phyloP scores from a whole-genome alignment of 2,888 invertebrate species.

The Leptopilina myrica region DNA sequence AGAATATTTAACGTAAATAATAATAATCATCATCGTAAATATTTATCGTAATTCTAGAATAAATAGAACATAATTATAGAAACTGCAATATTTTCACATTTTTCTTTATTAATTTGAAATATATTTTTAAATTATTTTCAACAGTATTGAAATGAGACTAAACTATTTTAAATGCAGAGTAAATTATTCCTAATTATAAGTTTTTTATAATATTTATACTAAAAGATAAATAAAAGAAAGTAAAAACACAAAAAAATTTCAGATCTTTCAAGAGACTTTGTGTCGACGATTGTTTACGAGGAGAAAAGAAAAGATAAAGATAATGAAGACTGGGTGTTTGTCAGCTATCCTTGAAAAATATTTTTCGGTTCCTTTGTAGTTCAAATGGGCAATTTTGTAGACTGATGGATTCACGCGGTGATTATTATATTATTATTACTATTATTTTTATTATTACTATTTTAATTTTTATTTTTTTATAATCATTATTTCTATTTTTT shows the following conservation, averaged over 20 bases:
- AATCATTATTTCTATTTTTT: neutral
- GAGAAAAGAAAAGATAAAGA: constrained; percentile 53
- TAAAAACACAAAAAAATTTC: constrained; percentile 51
- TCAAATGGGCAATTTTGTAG: constrained; percentile 8
- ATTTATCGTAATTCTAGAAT: too few species aligned
- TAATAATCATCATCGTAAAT: neutral
- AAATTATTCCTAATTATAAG: too few species aligned
- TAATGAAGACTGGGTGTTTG: constrained; percentile 71
- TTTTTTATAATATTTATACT: neutral
- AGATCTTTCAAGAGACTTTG: constrained; percentile 71
- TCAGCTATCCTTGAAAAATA: constrained; percentile 56
- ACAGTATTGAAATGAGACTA: neutral
- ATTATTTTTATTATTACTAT: neutral
- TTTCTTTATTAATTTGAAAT: too few species aligned
- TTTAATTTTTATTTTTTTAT: neutral
- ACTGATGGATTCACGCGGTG: constrained; percentile 1
- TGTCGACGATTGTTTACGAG: constrained; percentile 63
- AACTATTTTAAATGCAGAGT: too few species aligned
- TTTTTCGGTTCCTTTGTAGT: constrained; percentile 23
- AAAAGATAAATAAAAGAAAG: neutral
- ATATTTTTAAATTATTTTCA: constrained; percentile 5
- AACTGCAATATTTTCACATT: too few species aligned
- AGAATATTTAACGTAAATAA: neutral
- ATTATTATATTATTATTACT: constrained; percentile 1
- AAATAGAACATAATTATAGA: constrained; percentile 24